A percentile compares a stretch with the other conserved stretches of the same genome.
Conservation (phyloP, 2,888 invertebrate genomes). For the Eupithecia exiguata region DNA sequence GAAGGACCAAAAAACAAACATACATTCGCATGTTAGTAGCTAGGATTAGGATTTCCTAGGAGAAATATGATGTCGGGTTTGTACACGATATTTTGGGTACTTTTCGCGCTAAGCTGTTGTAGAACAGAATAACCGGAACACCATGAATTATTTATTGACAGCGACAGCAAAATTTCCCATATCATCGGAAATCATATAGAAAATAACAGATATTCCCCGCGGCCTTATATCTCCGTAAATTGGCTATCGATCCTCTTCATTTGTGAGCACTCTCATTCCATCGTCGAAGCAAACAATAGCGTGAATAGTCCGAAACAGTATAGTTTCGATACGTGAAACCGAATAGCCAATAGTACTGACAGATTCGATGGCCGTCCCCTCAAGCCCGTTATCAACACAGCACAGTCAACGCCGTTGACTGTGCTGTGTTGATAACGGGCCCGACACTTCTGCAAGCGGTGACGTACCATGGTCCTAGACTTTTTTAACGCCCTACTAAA, state of each 20-base stretch:
- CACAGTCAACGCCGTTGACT: too few relatives aligned
- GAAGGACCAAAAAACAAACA: too few relatives aligned
- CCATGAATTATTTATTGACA: neutral
- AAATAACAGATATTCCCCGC: neutral
- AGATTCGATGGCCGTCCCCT: slow-evolving; percentile 7
- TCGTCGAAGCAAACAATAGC: slow-evolving; percentile 6
- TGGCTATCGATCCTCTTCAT: slow-evolving; percentile 12
- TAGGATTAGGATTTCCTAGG: too few relatives aligned
- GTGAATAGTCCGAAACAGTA: slow-evolving; percentile 6
- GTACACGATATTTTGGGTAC: too few relatives aligned
- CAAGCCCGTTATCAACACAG: too few relatives aligned
- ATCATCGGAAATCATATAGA: neutral
- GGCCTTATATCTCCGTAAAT: slow-evolving; percentile 1
- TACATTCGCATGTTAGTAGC: too few relatives aligned
- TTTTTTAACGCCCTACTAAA: neutral
- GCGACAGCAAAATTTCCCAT: neutral
- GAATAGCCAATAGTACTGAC: slow-evolving; percentile 17
- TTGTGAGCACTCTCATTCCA: neutral
- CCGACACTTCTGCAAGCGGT: neutral
- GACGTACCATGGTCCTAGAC: neutral
- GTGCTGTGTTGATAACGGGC: slow-evolving; percentile 3
- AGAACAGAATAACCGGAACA: too few relatives aligned
- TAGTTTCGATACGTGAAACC: slow-evolving; percentile 4
- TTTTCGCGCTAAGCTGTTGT: neutral
- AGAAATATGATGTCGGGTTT: too few relatives aligned